Base-by-base conservation (phyloP, 2,797 vertebrate genomes). In the Catamblyrhynchus diadema region DNA sequence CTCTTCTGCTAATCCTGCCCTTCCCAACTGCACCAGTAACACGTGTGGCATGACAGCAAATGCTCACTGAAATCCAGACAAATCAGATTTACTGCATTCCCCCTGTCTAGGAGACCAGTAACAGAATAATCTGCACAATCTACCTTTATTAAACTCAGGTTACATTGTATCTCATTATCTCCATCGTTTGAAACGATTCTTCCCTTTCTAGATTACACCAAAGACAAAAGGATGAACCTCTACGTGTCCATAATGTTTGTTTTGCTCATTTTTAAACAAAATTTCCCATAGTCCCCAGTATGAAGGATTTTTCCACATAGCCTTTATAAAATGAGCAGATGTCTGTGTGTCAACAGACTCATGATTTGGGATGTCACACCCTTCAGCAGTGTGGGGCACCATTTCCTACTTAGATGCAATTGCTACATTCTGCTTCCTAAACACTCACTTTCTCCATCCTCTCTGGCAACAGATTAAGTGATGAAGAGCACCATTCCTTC, bases 281-380 rank as follows among this genome's bases (percentile, higher is more conserved):
- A 81, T 51, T 73, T 54, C 13, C 33, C 8, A 8, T 45, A 48
- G 14, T 67, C 14, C 8, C 24, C 32, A 47, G 24, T 48, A 77
- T 16, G 33, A 92, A 86, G 51, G 8, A 54, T 28, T 50, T 70
- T 90, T 75, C 39, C 27, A 77, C 3, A 2, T 1, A 69, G 23
- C 25, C 12, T 66, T 89, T 10, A 33, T 41, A 69, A 91, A 94
- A 72, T 30, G 45, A 84, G 66, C 53, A 79, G 88, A 72, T 79
- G 73, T 22, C 47, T 50, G 17, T 67, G 53, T 39, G 44, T 33
- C 59, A 91, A 84, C 61, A 69, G 35, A 47, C 35, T 54, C 6
- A 2, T 7, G 4, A 17, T 69, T 61, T 54, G 54, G 25, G 33
- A 42, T 21, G 44, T 45, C 42, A 89, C 42, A 62, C 28, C 47